Percentiles rank a stretch among this genome's conserved stretches.
phyloP scores from a whole-genome alignment of 2,888 invertebrate genomes.

The Tuta absoluta region DNA sequence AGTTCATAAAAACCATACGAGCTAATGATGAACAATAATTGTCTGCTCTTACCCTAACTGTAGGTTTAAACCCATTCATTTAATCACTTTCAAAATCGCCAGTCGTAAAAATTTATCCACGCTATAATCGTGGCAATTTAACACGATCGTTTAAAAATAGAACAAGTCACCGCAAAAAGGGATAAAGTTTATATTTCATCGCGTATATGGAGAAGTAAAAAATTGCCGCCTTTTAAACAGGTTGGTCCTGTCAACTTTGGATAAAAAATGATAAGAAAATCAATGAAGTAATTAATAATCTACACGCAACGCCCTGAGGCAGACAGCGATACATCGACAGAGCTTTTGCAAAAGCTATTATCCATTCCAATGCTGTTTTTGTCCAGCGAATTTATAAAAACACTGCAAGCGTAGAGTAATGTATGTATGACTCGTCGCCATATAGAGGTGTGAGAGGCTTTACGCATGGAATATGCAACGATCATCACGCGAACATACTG shows the following conservation, averaged over 20 bases:
- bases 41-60: slow-evolving; percentile 18
- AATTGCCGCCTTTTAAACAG: slow-evolving; percentile 27
- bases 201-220: slow-evolving; percentile 28
- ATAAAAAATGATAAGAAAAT: slow-evolving; percentile 45
- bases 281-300: slow-evolving; percentile 64
- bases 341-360: neutral
- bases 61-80: slow-evolving; percentile 4
- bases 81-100: slow-evolving; percentile 15
- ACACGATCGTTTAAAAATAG: slow-evolving; percentile 26
- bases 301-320: slow-evolving; percentile 42
- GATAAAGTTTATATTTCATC: slow-evolving; percentile 29
- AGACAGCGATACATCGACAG: slow-evolving; percentile 31
- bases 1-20: neutral
- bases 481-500: slow-evolving; percentile 34
- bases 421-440: slow-evolving; percentile 21
- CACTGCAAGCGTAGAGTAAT: neutral
- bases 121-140: slow-evolving; percentile 19
- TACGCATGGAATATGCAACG: slow-evolving; percentile 28
- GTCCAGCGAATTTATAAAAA: neutral
- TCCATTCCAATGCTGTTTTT: slow-evolving; percentile 3
- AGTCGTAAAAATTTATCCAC: slow-evolving; percentile 25
- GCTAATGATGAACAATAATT: slow-evolving; percentile 15
- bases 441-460: slow-evolving; percentile 26
- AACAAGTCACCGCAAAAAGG: slow-evolving; percentile 29
- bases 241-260: slow-evolving; percentile 32